phyloP scores from a whole-genome alignment of 2,888 invertebrate genomes.

The Eledona agricola region DNA sequence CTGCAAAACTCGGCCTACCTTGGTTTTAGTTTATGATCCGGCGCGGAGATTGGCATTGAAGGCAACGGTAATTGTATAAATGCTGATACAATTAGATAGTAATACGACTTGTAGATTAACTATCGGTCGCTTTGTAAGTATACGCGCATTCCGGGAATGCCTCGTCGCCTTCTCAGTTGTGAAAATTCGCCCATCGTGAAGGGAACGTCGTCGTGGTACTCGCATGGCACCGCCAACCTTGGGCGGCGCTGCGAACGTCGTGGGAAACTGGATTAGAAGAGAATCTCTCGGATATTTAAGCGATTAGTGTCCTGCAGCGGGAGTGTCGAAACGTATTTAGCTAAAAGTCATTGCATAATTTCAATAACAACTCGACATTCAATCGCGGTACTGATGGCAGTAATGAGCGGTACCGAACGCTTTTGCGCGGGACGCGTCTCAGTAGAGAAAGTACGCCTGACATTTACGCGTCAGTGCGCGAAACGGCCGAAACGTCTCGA shows the following conservation, averaged over 20 bases:
- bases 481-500: too few relatives aligned
- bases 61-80: slow-evolving; percentile 57
- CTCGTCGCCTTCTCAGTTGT: slow-evolving; percentile 42
- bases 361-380: slow-evolving; percentile 32
- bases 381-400: too few relatives aligned
- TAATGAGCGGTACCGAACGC: too few relatives aligned
- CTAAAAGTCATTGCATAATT: slow-evolving; percentile 37
- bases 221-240: too few relatives aligned
- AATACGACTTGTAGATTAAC: slow-evolving; percentile 49
- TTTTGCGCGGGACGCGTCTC: too few relatives aligned
- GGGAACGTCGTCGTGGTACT: slow-evolving; percentile 9
- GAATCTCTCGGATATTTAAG: slow-evolving; percentile 42
- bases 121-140: slow-evolving; percentile 47
- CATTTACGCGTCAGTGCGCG: too few relatives aligned
- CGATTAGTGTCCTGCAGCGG: slow-evolving; percentile 40
- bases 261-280: slow-evolving; percentile 44
- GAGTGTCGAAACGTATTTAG: slow-evolving; percentile 37
- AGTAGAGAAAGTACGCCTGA: too few relatives aligned
- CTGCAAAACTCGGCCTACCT: slow-evolving; percentile 43
- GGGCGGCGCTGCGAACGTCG: slow-evolving; percentile 20
- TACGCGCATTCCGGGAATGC: slow-evolving; percentile 44
- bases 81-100: slow-evolving; percentile 59
- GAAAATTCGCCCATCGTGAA: slow-evolving; percentile 26
- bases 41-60: slow-evolving; percentile 57
- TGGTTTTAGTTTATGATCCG: slow-evolving; percentile 54